phyloP scores from a whole-genome alignment of 2,888 invertebrate species.

The Sinopyrophorus schimmeli region DNA sequence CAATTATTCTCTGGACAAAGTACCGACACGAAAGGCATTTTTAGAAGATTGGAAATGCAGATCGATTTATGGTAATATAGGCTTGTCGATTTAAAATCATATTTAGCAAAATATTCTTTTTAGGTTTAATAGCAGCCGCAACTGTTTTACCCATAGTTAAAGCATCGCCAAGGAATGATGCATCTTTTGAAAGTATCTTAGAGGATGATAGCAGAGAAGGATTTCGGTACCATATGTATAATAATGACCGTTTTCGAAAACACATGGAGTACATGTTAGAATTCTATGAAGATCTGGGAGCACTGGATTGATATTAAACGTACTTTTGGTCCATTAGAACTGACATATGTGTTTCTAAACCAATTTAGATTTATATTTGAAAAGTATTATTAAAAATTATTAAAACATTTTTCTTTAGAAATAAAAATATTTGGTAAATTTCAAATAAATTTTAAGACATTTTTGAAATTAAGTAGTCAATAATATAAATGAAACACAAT shows the following conservation, averaged over 20 bases:
- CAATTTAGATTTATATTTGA: too few species aligned
- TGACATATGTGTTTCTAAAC: too few species aligned
- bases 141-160: conserved; percentile 47
- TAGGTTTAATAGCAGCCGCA: conserved; percentile 47
- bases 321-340: too few species aligned
- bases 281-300: conserved; percentile 47
- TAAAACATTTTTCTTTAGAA: too few species aligned
- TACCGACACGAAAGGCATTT: conserved; percentile 47
- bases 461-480: too few species aligned
- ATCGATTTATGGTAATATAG: conserved; percentile 46
- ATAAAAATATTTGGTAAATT: too few species aligned
- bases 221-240: conserved; percentile 47
- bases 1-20: conserved; percentile 43
- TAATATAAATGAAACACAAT: too few species aligned
- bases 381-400: too few species aligned
- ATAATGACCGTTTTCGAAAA: conserved; percentile 44
- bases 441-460: too few species aligned
- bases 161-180: conserved; percentile 43
- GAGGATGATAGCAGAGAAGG: conserved; percentile 39
- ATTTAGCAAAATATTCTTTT: too few species aligned
- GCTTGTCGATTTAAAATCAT: too few species aligned
- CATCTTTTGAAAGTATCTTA: conserved; percentile 46
- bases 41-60: conserved; percentile 44
- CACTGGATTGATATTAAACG: conserved; percentile 35
- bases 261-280: conserved; percentile 45